Base-by-base conservation (phyloP, 2,113 vertebrate genomes). In the Vombatus ursinus region DNA sequence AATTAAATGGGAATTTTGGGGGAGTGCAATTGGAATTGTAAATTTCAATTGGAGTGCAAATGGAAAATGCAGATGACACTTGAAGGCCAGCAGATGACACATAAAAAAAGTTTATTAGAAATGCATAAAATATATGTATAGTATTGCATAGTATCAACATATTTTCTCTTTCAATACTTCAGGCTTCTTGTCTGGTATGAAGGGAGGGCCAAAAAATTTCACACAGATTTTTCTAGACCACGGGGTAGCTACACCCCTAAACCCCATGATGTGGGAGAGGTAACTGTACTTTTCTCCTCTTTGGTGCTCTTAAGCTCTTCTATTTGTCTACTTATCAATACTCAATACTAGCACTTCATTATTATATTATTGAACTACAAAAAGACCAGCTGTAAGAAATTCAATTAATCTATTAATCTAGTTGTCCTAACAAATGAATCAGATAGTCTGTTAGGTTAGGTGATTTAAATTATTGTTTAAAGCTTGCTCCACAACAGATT, bases 301-400 rank as follows among this genome's bases (percentile, higher is more conserved):
- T 84, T 84, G n/a, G 19, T 84, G n/a, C 6, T 8, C n/a, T 84
- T 84, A 44, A 84, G 2, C 19, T 44, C 68, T 44, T 8, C 57
- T 50, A 1, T n/a, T 1, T 28, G 90, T 9, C 49, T 11, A 16
- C 23, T 9, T 2, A 7, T n/a, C 50, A 26, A n/a, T 16, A 5
- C 48, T 91, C 53, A 51, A 93, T 91, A 28, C 48, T 53, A 94
- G 93, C 93, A 93, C 4, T n/a, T n/a, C 12, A n/a, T n/a, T 77
- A n/a, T 77, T n/a, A 77, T 77, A 77, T 77, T 19, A 77, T 14
- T 77, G 68, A 84, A 22, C 37, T 84, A 77, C 68, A 44, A 84
- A 84, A 16, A 84, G 68, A 84, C 37, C 5, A 19, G 8, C 5
- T 44, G n/a, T 84, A 44, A 68, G 28, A 14, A 8, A 84, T 84